These are phyloP conservation scores for Bombus turneri DNA, from an alignment of 1,140 invertebrate genomes.

Conservation along the genomic window DNA sequence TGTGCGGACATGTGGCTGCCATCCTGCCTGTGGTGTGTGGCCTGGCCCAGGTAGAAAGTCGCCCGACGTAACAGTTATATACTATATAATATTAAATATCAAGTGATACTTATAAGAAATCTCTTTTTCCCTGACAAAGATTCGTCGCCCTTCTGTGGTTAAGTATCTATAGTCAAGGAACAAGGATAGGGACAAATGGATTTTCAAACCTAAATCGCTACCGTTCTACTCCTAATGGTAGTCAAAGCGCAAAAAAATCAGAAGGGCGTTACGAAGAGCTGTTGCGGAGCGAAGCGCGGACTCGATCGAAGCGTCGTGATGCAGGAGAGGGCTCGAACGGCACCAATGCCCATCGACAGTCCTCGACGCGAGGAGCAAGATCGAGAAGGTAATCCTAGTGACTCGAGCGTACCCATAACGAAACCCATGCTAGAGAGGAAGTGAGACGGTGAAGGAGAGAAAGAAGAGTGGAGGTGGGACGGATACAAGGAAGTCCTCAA, in stretches of 20 bases:
- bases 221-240: neutral
- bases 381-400: slow-evolving; percentile 48
- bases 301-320: slow-evolving; percentile 24
- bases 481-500: slow-evolving; percentile 64
- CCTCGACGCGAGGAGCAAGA: slow-evolving; percentile 37
- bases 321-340: slow-evolving; percentile 16
- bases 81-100: too few relatives aligned
- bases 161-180: neutral
- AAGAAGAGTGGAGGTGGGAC: neutral
- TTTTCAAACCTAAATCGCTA: neutral
- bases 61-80: neutral
- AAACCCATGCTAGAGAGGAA: slow-evolving; percentile 6
- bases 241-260: neutral
- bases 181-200: neutral
- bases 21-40: too few relatives aligned
- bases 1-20: too few relatives aligned
- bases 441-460: neutral
- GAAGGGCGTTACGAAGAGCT: neutral
- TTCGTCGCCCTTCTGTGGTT: neutral
- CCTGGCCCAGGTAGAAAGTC: too few relatives aligned
- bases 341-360: slow-evolving; percentile 34
- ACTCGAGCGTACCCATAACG: slow-evolving; percentile 49
- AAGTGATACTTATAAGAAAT: neutral
- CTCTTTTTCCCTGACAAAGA: neutral
- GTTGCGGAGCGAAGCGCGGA: too few relatives aligned